These are phyloP conservation scores for Geotrypetes seraphini DNA, from an alignment of 2,797 vertebrate species.

Conservation along the genomic window DNA sequence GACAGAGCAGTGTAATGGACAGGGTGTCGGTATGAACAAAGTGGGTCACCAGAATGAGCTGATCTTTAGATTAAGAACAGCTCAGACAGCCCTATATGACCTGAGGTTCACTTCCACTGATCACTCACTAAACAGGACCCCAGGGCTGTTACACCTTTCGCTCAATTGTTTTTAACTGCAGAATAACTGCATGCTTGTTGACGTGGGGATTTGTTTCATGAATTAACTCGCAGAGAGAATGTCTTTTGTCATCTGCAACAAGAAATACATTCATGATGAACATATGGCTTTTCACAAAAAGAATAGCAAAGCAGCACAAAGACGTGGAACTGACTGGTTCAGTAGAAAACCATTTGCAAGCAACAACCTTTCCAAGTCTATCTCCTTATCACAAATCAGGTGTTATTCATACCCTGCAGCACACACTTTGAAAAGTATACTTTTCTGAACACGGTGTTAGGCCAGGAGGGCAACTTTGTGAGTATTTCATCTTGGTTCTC, in stretches of 20 bases:
- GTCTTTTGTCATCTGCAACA: conserved; percentile 25
- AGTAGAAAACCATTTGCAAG: conserved; percentile 30
- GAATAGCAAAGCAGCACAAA: conserved; percentile 29
- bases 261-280: conserved; percentile 27
- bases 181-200: too few relatives aligned
- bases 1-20: too few relatives aligned
- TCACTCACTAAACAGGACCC: too few relatives aligned
- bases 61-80: too few relatives aligned
- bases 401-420: conserved; percentile 35
- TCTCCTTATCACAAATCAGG: conserved; percentile 32
- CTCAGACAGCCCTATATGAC: too few relatives aligned
- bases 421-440: conserved; percentile 23
- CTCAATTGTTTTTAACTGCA: too few relatives aligned
- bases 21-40: too few relatives aligned
- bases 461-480: too few relatives aligned
- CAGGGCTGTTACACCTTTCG: too few relatives aligned
- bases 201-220: conserved; percentile 17
- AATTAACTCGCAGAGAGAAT: conserved; percentile 20
- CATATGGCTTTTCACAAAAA: conserved; percentile 27
- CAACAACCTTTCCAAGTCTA: conserved; percentile 1
- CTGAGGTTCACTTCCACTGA: too few relatives aligned
- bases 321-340: conserved; percentile 28
- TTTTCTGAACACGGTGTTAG: conserved; percentile 12
- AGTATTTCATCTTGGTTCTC: too few relatives aligned
- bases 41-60: too few relatives aligned